Percentiles rank a stretch among this genome's conserved stretches.
Conservation (phyloP, 2,888 invertebrate species). For the Chorisops tibialis region DNA sequence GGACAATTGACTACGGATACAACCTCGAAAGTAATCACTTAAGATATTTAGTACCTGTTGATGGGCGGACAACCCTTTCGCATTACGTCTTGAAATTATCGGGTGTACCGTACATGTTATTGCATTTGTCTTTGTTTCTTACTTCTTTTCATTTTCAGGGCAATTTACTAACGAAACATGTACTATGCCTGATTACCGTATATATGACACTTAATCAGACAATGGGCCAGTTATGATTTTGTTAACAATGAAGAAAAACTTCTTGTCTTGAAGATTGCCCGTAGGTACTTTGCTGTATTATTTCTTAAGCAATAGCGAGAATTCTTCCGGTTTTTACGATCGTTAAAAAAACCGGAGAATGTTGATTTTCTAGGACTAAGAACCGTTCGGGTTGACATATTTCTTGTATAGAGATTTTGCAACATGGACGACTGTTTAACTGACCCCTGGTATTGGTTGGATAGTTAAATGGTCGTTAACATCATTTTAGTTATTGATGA, state of each 20-base stretch:
- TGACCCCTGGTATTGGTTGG: no score
- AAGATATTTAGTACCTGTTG: no score
- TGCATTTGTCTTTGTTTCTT: no score
- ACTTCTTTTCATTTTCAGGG: no score
- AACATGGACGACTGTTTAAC: no score
- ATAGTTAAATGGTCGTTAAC: no score
- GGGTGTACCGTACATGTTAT: not conserved
- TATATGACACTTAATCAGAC: not conserved
- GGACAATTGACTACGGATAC: no score
- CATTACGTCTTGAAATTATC: not conserved
- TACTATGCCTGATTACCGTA: not conserved
- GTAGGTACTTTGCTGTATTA: not conserved
- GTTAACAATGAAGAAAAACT: conserved; percentile 4
- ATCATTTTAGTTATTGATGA: no score
- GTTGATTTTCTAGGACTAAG: conserved; percentile 22
- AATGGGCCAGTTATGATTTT: conserved; percentile 7
- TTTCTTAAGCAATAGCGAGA: conserved; percentile 10
- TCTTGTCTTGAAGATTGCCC: not conserved
- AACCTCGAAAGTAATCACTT: no score
- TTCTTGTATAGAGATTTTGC: conserved; percentile 3
- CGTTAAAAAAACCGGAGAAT: conserved; percentile 11
- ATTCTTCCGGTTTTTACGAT: conserved; percentile 4
- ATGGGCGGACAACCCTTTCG: no score
- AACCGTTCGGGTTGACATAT: conserved; percentile 19
- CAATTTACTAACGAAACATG: no score